These are phyloP conservation scores for Chloropsis cyanopogon DNA, from an alignment of 2,113 vertebrate genomes.

Conservation along the genomic window DNA sequence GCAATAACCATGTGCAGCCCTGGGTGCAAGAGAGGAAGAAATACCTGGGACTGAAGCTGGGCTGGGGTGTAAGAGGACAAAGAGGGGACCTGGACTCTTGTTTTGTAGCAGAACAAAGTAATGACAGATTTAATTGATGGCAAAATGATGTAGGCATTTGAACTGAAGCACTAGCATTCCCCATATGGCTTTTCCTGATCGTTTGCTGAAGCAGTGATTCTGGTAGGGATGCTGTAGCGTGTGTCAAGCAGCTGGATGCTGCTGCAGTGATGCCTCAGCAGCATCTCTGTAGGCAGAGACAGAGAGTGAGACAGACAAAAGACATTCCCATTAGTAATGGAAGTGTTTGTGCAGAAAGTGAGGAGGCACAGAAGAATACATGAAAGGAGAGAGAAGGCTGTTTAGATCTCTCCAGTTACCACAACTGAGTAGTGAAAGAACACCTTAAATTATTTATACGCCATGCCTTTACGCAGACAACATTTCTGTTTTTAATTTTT, in stretches of 20 bases:
- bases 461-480: not conserved
- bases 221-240: not conserved
- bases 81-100: not conserved
- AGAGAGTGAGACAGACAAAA: not conserved
- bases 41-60: not conserved
- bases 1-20: rapidly evolving
- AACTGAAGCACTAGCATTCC: not conserved
- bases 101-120: not conserved
- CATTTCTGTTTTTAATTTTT: not conserved
- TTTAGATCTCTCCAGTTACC: not conserved
- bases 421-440: not conserved
- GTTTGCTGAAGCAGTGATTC: not conserved
- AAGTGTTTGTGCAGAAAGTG: not conserved
- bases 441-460: not conserved
- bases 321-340: not conserved
- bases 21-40: not conserved
- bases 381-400: not conserved
- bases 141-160: not conserved
- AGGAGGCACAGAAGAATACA: not conserved
- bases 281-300: not conserved
- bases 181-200: not conserved
- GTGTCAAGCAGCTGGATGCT: not conserved
- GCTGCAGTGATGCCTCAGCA: not conserved
- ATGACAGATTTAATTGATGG: not conserved
- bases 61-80: not conserved